Conservation (phyloP, 2,113 vertebrate genomes). For the Lepus europaeus region DNA sequence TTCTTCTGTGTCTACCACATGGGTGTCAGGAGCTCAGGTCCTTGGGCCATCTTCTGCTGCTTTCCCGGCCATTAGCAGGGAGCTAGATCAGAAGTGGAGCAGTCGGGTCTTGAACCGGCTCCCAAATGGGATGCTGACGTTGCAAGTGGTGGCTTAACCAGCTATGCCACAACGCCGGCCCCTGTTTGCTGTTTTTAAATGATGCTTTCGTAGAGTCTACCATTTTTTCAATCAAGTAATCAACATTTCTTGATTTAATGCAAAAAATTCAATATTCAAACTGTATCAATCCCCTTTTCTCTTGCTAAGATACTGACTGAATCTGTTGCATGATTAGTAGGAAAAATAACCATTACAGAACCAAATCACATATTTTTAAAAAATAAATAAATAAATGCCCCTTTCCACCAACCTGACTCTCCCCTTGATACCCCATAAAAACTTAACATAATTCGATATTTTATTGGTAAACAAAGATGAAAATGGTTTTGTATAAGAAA, state of each 20-base stretch:
- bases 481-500: slow-evolving; percentile 6
- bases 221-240: background rate
- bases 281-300: background rate
- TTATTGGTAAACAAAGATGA: background rate
- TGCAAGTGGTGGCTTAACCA: too few relatives aligned
- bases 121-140: too few relatives aligned
- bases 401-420: background rate
- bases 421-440: background rate
- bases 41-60: too few relatives aligned
- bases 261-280: background rate
- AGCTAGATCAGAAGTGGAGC: too few relatives aligned
- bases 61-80: too few relatives aligned
- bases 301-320: background rate
- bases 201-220: background rate
- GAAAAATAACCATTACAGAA: background rate
- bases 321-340: background rate
- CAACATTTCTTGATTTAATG: background rate
- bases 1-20: too few relatives aligned
- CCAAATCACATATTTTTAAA: background rate
- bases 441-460: background rate
- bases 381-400: background rate
- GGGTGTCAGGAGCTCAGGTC: too few relatives aligned
- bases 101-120: too few relatives aligned
- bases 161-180: too few relatives aligned
- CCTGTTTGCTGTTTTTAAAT: background rate